These are phyloP conservation scores for Mystacornis crossleyi DNA, from an alignment of 2,113 vertebrate genomes.

Conservation along the genomic window DNA sequence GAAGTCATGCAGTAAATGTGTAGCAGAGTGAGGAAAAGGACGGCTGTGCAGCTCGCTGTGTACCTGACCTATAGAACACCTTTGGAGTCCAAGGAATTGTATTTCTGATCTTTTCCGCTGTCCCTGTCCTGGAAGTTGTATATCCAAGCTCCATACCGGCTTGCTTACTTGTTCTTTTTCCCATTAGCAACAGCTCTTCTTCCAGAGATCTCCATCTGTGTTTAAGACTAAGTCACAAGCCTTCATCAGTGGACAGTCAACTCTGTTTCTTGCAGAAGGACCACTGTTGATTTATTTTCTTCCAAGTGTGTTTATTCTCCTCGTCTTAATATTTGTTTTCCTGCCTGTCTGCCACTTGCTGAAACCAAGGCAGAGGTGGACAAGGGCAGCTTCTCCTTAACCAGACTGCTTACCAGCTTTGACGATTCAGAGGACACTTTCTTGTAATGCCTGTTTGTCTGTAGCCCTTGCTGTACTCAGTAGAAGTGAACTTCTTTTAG, in stretches of 20 bases:
- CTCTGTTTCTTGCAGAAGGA: not conserved
- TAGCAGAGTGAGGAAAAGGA: not conserved
- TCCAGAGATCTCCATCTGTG: not conserved
- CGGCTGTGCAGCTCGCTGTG: not conserved
- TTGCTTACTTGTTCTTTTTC: not conserved
- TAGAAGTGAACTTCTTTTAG: not conserved
- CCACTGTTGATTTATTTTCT: not conserved
- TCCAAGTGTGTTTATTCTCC: not conserved
- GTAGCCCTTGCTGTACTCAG: not conserved
- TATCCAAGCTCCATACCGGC: not conserved
- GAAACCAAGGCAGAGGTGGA: not conserved
- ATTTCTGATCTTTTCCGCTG: not conserved
- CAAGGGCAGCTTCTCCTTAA: not conserved
- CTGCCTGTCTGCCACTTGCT: not conserved
- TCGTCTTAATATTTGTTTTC: not conserved
- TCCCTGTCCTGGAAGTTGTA: not conserved
- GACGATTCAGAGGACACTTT: not conserved
- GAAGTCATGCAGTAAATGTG: not conserved
- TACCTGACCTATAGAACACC: not conserved
- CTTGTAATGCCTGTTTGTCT: not conserved
- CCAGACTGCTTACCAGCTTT: not conserved
- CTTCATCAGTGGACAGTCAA: not conserved
- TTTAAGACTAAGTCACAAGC: not conserved
- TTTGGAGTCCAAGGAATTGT: not conserved
- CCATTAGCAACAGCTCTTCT: not conserved